Conservation (phyloP, 2,888 invertebrate species). For the Cetonia aurata region DNA sequence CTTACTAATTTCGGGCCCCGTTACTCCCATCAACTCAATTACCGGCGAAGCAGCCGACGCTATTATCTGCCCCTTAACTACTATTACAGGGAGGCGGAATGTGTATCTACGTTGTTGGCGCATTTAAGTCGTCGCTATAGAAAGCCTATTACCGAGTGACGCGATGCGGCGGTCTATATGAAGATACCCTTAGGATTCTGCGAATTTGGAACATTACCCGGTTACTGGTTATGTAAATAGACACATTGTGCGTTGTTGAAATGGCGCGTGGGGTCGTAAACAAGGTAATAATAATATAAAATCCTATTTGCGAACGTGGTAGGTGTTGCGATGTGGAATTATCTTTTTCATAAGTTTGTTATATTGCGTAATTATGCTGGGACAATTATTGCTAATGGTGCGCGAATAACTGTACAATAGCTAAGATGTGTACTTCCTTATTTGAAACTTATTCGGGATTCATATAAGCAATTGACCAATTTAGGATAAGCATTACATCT, state of each 20-base stretch:
- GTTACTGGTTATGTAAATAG: constrained; percentile 41
- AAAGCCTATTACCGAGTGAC: constrained; percentile 40
- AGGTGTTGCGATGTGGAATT: too few species aligned
- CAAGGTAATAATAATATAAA: constrained; percentile 22
- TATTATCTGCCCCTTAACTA: constrained; percentile 63
- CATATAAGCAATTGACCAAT: too few species aligned
- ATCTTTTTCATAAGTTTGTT: too few species aligned
- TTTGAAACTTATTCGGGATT: too few species aligned
- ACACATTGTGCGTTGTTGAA: constrained; percentile 19
- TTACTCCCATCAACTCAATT: constrained; percentile 63
- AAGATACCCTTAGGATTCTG: constrained; percentile 42
- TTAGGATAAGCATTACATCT: too few species aligned
- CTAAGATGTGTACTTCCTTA: too few species aligned
- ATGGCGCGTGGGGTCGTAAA: background rate
- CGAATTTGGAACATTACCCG: constrained; percentile 35
- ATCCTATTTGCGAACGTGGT: constrained; percentile 8
- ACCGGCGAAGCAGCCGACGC: constrained; percentile 60
- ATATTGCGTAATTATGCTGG: too few species aligned
- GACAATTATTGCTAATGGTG: too few species aligned
- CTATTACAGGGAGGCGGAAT: constrained; percentile 60
- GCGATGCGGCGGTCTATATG: constrained; percentile 14
- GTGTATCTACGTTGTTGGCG: constrained; percentile 51
- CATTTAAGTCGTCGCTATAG: constrained; percentile 46
- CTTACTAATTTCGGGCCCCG: constrained; percentile 59
- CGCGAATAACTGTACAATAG: too few species aligned